Conservation (phyloP, 2,113 vertebrate genomes). For the Caretta caretta region DNA sequence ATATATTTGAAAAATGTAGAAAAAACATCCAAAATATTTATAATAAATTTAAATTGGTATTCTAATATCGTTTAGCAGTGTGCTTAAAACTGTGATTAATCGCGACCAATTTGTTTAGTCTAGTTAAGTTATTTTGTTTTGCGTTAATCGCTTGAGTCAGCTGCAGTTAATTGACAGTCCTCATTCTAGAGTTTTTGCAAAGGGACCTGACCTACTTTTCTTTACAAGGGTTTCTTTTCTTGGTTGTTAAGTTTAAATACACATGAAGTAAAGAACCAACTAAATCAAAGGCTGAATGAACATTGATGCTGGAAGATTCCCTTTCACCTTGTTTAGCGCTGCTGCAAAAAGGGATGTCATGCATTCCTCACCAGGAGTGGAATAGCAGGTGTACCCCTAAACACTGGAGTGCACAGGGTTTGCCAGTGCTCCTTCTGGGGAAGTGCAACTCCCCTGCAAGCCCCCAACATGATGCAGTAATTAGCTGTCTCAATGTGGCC, state of each 20-base stretch:
- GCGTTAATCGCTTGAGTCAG: too few relatives aligned
- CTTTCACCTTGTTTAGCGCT: not conserved
- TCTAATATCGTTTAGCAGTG: too few relatives aligned
- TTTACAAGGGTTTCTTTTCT: not conserved
- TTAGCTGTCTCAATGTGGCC: not conserved
- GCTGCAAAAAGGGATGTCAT: fast-evolving
- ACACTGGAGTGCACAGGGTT: fast-evolving
- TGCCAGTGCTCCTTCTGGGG: not conserved
- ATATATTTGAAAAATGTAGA: too few relatives aligned
- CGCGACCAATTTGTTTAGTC: too few relatives aligned
- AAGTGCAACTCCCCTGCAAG: fast-evolving
- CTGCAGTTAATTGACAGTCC: too few relatives aligned
- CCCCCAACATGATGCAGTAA: not conserved
- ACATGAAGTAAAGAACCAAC: not conserved
- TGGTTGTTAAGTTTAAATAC: not conserved
- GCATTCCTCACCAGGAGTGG: fast-evolving
- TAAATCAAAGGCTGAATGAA: not conserved
- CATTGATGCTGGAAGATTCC: not conserved
- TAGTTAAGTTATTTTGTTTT: too few relatives aligned
- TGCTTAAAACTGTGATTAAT: too few relatives aligned
- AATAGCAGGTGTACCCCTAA: fast-evolving
- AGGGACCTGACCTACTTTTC: not conserved
- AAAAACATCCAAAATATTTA: too few relatives aligned
- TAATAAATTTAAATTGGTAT: too few relatives aligned
- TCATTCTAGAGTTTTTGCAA: not conserved